A percentile compares a stretch with the other conserved stretches of the same genome.
These are phyloP conservation scores for Myiozetetes cayanensis DNA, from an alignment of 2,113 vertebrate genomes.

Conservation along the genomic window DNA sequence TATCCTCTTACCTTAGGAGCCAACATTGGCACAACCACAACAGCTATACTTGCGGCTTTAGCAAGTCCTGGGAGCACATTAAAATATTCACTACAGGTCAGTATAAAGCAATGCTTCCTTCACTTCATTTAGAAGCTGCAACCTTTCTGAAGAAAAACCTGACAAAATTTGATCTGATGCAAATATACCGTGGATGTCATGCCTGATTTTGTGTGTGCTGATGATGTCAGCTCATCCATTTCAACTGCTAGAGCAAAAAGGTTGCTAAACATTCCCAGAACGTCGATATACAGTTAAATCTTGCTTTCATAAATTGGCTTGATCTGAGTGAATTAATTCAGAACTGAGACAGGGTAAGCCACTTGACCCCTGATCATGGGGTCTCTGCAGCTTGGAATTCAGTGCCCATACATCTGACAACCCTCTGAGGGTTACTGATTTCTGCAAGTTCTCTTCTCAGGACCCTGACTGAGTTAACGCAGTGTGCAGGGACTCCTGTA, in stretches of 20 bases:
- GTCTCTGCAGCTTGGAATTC: neutral
- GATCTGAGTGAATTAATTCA: neutral
- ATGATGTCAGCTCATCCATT: neutral
- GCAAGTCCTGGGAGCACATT: conserved; percentile 88
- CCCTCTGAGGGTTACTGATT: neutral
- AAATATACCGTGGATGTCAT: neutral
- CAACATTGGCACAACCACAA: conserved; percentile 98
- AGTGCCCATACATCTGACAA: neutral
- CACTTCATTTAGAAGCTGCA: neutral
- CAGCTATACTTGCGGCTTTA: conserved; percentile 91
- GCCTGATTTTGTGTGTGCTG: neutral
- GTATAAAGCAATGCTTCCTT: conserved; percentile 1
- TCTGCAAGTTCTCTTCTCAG: neutral
- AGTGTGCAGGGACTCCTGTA: neutral
- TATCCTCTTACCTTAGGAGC: conserved; percentile 94
- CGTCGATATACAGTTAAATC: neutral
- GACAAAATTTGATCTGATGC: neutral
- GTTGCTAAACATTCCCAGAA: neutral
- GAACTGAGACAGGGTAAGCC: neutral
- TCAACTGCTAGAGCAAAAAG: neutral
- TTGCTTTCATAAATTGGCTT: neutral
- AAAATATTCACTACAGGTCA: conserved; percentile 87
- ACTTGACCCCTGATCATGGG: fast-evolving
- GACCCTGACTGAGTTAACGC: neutral
- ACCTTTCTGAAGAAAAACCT: neutral